Evolutionary conservation across 2,797 vertebrate species (phyloP), one percentile per base, ranked within the genome.

Genomic region (Coregonus sp.): DNA sequence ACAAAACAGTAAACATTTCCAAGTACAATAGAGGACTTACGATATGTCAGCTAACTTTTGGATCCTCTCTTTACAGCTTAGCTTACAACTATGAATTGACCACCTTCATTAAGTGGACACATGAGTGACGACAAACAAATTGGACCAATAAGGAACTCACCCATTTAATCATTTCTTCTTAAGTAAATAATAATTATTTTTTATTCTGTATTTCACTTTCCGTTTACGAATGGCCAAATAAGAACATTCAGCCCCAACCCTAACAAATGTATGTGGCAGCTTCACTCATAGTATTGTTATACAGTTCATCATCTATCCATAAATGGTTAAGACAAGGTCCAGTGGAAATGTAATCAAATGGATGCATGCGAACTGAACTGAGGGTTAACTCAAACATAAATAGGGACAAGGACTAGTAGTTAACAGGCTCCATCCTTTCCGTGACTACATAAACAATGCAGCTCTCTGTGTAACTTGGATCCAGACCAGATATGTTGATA

Each of bases 301-400:
- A 54, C 70, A 35, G 59, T 74, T 4, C 16, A 77, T 40, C 54
- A 81, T 37, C 35, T 6, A 73, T 71, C 61, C 40, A 35, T 68
- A 67, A 11, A 63, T n/a, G 15, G n/a, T 70, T 61, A 20, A 31
- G 16, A 29, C 50, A 2, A 50, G 15, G 65, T 5, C 51, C 51
- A 54, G 16, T 25, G 51, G 5, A 78, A 35, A 80, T 15, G 5
- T 31, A 20, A 20, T 50, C 16, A 4, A 84, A 77, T 65, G 51
- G 6, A 73, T 78, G 80, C 51, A 66, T 54, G 75, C 67, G 75
- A 75, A 56, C n/a, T 68, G 40, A 74, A 73, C 67, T 40, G 51
- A 20, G 31, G 31, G 63, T 77, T 29, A 66, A 76, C 75, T 0
- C 15, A 66, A 85, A 87, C 80, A 88, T 85, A 92, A 91, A 91